These are phyloP conservation scores for Echiichthys vipera DNA, from an alignment of 2,797 vertebrate species.

Conservation along the genomic window DNA sequence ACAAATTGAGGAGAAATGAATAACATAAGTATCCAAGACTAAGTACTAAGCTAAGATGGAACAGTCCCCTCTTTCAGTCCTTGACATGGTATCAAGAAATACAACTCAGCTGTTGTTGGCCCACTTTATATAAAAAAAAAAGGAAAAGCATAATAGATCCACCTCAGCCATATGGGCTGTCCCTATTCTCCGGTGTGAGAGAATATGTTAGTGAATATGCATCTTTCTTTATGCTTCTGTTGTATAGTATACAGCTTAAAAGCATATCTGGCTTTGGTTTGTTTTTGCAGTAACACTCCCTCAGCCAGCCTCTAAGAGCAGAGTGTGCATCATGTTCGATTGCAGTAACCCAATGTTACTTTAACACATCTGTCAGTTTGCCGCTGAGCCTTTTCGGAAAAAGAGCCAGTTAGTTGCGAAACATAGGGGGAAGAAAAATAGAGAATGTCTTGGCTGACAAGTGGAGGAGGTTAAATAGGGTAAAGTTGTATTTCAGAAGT, in stretches of 20 bases:
- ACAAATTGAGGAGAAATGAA: no score
- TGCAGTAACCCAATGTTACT: conserved; percentile 20
- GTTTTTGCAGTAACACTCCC: conserved; percentile 15
- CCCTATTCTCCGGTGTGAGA: no score
- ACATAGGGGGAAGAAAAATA: conserved; percentile 43
- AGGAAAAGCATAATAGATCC: no score
- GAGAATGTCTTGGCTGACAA: conserved; percentile 31
- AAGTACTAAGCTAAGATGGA: no score
- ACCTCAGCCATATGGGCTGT: no score
- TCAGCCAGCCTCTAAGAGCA: conserved; percentile 12
- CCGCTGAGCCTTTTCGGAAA: conserved; percentile 40
- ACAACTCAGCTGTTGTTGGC: no score
- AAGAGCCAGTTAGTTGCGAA: conserved; percentile 39
- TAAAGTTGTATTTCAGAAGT: conserved; percentile 30
- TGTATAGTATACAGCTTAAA: neutral
- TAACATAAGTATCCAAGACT: no score
- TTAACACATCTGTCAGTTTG: conserved; percentile 54
- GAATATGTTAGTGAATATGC: neutral
- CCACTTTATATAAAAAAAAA: no score
- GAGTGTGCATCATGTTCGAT: conserved; percentile 38
- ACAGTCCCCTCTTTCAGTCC: no score
- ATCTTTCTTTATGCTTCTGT: neutral
- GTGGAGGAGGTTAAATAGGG: conserved; percentile 29
- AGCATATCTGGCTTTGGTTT: neutral
- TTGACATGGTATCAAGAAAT: no score